Evolutionary conservation across 2,113 vertebrate genomes (phyloP).

Genomic region (Oryzias celebensis): DNA sequence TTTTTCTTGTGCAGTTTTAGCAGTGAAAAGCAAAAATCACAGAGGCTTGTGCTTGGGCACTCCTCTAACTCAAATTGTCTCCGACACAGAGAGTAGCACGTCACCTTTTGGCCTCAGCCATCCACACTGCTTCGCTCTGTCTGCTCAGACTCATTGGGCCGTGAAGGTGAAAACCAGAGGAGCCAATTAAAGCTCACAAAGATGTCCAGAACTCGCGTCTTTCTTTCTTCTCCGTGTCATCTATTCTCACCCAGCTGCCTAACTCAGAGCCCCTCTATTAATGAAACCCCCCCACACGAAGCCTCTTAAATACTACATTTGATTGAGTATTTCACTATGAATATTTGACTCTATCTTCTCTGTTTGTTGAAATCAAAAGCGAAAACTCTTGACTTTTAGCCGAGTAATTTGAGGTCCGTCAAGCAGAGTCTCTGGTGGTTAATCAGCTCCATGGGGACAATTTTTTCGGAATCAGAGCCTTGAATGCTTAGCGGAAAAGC

Average conservation of each 20-base stretch:
- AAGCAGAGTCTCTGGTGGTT: slow-evolving; percentile 15
- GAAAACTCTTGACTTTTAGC: slow-evolving; percentile 7
- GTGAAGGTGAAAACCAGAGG: slow-evolving; percentile 64
- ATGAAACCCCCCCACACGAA: neutral
- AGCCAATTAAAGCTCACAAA: slow-evolving; percentile 60
- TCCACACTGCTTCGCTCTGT: slow-evolving; percentile 15
- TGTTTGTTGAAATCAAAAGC: neutral
- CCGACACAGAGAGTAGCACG: slow-evolving; percentile 13
- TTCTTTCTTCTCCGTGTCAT: neutral
- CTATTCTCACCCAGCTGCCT: neutral
- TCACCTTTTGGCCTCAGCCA: slow-evolving; percentile 46
- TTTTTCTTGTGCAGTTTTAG: slow-evolving; percentile 21
- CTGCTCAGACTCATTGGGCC: slow-evolving; percentile 38
- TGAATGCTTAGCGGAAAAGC: slow-evolving; percentile 11
- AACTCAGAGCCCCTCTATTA: neutral
- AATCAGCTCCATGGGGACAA: slow-evolving; percentile 24
- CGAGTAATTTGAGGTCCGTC: neutral
- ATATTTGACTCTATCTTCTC: neutral
- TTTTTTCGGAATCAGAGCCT: slow-evolving; percentile 36
- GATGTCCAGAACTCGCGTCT: slow-evolving; percentile 5
- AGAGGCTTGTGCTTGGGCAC: neutral
- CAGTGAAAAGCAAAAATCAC: slow-evolving; percentile 19
- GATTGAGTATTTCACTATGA: neutral
- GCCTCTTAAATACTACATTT: slow-evolving; percentile 6
- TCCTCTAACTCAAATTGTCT: neutral